Percentiles rank a stretch among this genome's conserved stretches.
Conservation (phyloP, 2,797 vertebrate genomes). For the Microctenopoma stevenorrisi region DNA sequence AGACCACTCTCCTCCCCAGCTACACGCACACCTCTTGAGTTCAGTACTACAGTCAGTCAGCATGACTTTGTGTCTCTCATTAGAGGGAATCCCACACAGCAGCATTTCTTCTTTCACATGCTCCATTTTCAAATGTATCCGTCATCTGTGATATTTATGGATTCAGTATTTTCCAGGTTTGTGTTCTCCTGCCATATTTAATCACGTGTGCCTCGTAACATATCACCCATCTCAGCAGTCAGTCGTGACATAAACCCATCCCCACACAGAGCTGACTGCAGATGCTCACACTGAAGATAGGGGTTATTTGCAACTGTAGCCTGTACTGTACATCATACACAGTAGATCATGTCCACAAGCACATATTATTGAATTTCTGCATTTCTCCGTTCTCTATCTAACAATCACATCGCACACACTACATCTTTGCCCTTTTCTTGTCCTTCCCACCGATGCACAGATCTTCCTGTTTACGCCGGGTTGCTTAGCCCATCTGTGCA, state of each 20-base stretch:
- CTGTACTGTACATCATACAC: not conserved
- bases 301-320: not conserved
- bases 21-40: not conserved
- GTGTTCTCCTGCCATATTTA: not conserved
- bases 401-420: constrained; percentile 12
- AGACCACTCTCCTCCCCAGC: not conserved
- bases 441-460: constrained; percentile 67
- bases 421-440: constrained; percentile 68
- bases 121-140: not conserved
- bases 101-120: not conserved
- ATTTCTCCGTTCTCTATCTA: not conserved
- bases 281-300: constrained; percentile 20
- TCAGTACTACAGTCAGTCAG: constrained; percentile 22
- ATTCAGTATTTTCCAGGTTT: not conserved
- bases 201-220: not conserved
- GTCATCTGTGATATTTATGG: not conserved
- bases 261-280: constrained; percentile 39
- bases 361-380: not conserved
- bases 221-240: not conserved
- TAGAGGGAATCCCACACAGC: constrained; percentile 48
- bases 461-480: constrained; percentile 67
- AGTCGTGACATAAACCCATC: constrained; percentile 56
- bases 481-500: constrained; percentile 57
- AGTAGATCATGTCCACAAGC: not conserved
- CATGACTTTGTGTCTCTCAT: constrained; percentile 35